phyloP scores from a whole-genome alignment of 2,113 vertebrate species.

The Rattus norvegicus region GRCr8 NC_086033.1:37892001-37892500 shows the following conservation, averaged over 20 bases:
- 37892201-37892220: background rate
- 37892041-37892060: background rate
- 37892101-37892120: background rate
- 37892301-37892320: background rate
- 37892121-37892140: background rate
- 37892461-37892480: background rate
- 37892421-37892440: background rate
- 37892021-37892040: background rate
- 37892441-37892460: background rate
- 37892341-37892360: background rate
- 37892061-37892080: background rate
- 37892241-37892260: background rate
- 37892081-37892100: background rate
- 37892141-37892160: no score
- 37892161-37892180: background rate
- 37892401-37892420: background rate
- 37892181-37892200: background rate
- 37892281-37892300: background rate
- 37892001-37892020: background rate
- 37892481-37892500: background rate
- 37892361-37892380: background rate
- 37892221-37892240: background rate
- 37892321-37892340: background rate
- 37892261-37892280: background rate
- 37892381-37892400: background rate